Base-by-base conservation (phyloP, 2,797 vertebrate species). In the Siniperca scherzeri region DNA sequence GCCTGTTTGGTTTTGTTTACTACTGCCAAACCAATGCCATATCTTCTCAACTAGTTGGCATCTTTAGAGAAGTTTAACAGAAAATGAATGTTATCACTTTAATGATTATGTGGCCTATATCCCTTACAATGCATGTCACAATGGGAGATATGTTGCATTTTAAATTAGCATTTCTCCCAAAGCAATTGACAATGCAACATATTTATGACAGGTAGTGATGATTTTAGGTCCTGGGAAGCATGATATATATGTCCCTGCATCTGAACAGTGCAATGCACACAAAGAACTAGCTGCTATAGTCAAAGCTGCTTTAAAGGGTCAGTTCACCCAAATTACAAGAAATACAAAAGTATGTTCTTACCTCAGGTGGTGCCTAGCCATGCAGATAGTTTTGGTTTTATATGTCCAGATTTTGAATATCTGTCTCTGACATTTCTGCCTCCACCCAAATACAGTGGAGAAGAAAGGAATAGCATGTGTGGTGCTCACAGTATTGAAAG, bases 21-120 rank as follows among this genome's bases (percentile, higher is more conserved):
- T 87, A 81, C 62, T 89, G 77, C 74, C 75, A 85, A 85, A 86
- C 82, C 77, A 90, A 86, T 84, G 93, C 92, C 92, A 94, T 91
- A 94, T 96, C 94, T 93, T 96, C 94, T 95, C 93, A 93, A 91
- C 87, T 88, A 77, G 72, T 78, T 83, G 57, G 56, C 83, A 87
- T 87, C 64, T 74, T 83, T 44, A 91, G 55, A 90, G 2, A 44
- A 21, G 25, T 72, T 74, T 2, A 44, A 59, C 5, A 36, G 44
- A 74, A 76, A 87, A 84, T 16, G 59, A 82, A 83, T 80, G 77
- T 80, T 84, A 82, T 77, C 40, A 70, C 78, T 61, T 46, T 67
- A 25, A 70, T 19, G 25, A 11, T 19, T 33, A 1, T 40, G 1
- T 62, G 25, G 17, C n/a, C 12, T 50, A 4, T 64, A 27, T n/a